Percentiles rank a stretch among this genome's conserved stretches.
Conservation (phyloP, 2,888 invertebrate species). For the Sesia apiformis region DNA sequence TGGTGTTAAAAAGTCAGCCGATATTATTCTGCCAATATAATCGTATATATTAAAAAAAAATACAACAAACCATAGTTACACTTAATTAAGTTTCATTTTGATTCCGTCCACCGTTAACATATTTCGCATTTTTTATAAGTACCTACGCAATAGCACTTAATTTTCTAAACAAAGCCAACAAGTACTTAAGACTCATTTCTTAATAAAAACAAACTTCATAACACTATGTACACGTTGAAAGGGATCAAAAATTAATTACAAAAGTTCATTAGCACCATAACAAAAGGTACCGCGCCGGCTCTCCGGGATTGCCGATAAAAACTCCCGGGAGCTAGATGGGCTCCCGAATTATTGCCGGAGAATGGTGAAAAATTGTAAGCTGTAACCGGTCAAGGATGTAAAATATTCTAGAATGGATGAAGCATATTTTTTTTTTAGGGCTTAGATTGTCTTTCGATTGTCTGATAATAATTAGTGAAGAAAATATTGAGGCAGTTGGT, state of each 20-base stretch:
- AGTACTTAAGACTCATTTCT: not conserved
- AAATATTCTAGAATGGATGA: not conserved
- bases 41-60: no score
- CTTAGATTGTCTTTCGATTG: no score
- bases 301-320: conserved; percentile 28
- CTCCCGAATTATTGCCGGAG: conserved; percentile 22
- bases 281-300: conserved; percentile 11
- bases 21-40: no score
- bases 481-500: no score
- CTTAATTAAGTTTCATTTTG: no score
- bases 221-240: conserved; percentile 1
- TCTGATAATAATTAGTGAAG: no score
- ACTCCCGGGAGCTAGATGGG: conserved; percentile 16
- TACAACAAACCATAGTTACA: no score
- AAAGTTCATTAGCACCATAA: conserved; percentile 26
- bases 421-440: not conserved
- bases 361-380: conserved; percentile 11
- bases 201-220: not conserved
- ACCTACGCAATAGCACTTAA: no score
- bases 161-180: not conserved
- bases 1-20: no score
- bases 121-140: no score
- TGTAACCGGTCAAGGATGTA: not conserved
- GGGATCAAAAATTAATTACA: conserved; percentile 33
- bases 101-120: no score